Evolutionary conservation across 1,140 invertebrate species (phyloP), one percentile per base, ranked within the genome.

Genomic region (Drosophila ercepeae): DNA sequence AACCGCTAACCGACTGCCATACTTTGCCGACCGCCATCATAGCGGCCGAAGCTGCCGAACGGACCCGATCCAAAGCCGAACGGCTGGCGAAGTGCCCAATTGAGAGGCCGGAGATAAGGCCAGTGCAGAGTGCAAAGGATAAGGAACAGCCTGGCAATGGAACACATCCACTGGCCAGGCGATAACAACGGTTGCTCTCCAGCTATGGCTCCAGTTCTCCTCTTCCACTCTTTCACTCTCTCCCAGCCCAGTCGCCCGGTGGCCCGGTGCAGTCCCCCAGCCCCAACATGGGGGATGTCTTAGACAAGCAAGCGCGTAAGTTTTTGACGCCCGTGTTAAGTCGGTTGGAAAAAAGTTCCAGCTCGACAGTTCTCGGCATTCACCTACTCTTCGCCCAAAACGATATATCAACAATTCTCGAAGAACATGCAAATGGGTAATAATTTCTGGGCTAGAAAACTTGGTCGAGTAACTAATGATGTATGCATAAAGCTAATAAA

Each of bases 241-340:
- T 51, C 44, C 39, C 14, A 21, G 34, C 13, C 13, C 36, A 14
- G 4, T 39, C 36, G 36, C 13, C 3, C 9, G n/a, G 4, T 39
- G 13, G 0, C n/a, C 16, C 2, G 21, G 21, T 21, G 21, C 21
- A 21, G 2, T 4, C 2, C 2, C 21, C 21, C 21, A 21, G 2
- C 21, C 21, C 21, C 21, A 21, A 2, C 2, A 4, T 21, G 21
- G 13, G 36, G 36, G 36, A 3, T 59, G 82, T 72, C 79, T 75
- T 70, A 76, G 81, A 78, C 79, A 86, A 86, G 81, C 81, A 81
- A 84, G 76, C 81, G 76, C 81, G 76, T 78, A 86, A 84, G 81
- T 86, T 79, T 76, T 76, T 84, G 76, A 76, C 81, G 76, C 72
- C 82, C 52, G 63, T 76, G 81, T 69, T 86, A 79, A 84, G 76